Percentiles rank a stretch among this genome's conserved stretches.
These are phyloP conservation scores for Macropus fuliginosus DNA, from an alignment of 2,797 vertebrate species.

Conservation along the genomic window DNA sequence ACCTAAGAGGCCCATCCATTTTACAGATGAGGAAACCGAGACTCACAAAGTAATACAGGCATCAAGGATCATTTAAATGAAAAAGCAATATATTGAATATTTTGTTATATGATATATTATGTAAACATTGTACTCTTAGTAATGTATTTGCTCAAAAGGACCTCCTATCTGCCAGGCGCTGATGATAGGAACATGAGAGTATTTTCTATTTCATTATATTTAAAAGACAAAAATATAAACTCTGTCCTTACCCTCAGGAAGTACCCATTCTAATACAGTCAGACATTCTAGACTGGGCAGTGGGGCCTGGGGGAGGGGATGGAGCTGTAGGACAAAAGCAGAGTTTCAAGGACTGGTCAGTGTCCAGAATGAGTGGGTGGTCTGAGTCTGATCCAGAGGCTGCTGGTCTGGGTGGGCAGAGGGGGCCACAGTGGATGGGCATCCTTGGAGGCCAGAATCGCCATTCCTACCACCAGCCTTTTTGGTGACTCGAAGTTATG, in stretches of 20 bases:
- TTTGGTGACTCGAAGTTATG: rapidly evolving
- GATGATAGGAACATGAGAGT: not conserved
- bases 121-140: not conserved
- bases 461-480: too few relatives aligned
- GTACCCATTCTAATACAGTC: not conserved
- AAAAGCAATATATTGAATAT: not conserved
- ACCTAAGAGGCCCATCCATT: not conserved
- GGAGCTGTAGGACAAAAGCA: not conserved
- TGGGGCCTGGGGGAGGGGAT: not conserved
- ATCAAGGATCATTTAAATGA: not conserved
- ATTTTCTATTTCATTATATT: not conserved
- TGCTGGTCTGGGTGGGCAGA: too few relatives aligned
- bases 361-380: not conserved
- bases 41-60: too few relatives aligned
- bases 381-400: too few relatives aligned
- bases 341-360: not conserved
- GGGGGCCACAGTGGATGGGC: too few relatives aligned
- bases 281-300: not conserved
- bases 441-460: not conserved
- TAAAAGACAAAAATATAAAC: not conserved
- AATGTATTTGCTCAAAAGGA: not conserved
- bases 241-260: not conserved
- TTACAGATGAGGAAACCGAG: not conserved
- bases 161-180: too few relatives aligned
- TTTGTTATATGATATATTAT: not conserved